Percentiles rank a stretch among this genome's conserved stretches.
Evolutionary conservation across 2,113 vertebrate genomes (phyloP).

Genomic region (Echinops telfairi): DNA sequence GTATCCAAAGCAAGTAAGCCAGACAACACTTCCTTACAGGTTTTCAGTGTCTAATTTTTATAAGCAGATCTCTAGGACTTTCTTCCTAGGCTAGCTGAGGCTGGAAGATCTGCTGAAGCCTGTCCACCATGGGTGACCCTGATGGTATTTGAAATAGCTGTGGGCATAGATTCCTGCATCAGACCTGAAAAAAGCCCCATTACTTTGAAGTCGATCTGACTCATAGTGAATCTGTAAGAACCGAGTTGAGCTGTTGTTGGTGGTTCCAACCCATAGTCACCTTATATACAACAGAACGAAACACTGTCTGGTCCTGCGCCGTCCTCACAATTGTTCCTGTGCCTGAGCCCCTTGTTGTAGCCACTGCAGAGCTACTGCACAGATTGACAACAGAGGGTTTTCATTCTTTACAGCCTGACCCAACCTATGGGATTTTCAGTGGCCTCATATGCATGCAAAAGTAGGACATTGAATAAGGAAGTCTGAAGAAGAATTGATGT

Average conservation of each 20-base stretch:
- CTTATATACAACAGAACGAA: too few relatives aligned
- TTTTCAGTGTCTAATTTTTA: not conserved
- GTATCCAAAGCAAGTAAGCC: not conserved
- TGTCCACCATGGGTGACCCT: not conserved
- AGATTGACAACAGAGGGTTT: not conserved
- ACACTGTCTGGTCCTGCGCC: too few relatives aligned
- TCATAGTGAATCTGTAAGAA: not conserved
- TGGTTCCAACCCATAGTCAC: too few relatives aligned
- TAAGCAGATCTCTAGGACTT: not conserved
- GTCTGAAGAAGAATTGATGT: too few relatives aligned
- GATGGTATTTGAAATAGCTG: not conserved
- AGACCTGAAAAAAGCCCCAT: not conserved
- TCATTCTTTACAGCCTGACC: too few relatives aligned
- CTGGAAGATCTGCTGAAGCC: not conserved
- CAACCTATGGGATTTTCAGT: too few relatives aligned
- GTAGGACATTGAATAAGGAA: too few relatives aligned
- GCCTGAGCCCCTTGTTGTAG: too few relatives aligned
- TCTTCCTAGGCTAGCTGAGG: not conserved
- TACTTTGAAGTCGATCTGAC: not conserved
- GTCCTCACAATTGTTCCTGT: too few relatives aligned
- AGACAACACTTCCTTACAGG: not conserved
- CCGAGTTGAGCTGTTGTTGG: not conserved
- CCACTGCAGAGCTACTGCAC: not conserved
- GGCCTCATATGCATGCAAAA: too few relatives aligned
- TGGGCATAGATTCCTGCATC: not conserved